These are phyloP conservation scores for Bombyx huttoni DNA, from an alignment of 2,888 invertebrate genomes.

Conservation along the genomic window DNA sequence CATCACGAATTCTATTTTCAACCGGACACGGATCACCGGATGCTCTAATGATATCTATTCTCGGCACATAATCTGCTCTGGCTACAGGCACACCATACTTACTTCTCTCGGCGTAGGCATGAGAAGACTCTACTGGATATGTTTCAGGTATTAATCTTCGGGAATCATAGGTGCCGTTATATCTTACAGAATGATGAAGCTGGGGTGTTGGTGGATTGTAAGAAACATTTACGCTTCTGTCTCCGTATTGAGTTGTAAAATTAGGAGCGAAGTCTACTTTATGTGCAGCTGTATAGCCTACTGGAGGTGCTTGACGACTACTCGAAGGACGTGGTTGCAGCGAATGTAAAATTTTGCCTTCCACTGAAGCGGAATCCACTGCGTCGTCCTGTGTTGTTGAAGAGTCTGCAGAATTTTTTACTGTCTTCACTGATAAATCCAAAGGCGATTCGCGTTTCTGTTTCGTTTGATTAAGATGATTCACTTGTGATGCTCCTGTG, in stretches of 20 bases:
- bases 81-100: constrained; percentile 34
- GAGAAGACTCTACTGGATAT: constrained; percentile 47
- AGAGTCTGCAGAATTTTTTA: constrained; percentile 90
- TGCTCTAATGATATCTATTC: constrained; percentile 61
- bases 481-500: constrained; percentile 48
- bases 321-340: constrained; percentile 41
- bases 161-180: constrained; percentile 45
- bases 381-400: constrained; percentile 83
- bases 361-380: constrained; percentile 54
- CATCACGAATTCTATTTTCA: constrained; percentile 49
- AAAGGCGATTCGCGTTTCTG: constrained; percentile 84
- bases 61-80: constrained; percentile 51
- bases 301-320: constrained; percentile 27
- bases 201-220: constrained; percentile 28
- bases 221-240: constrained; percentile 34
- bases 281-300: constrained; percentile 64
- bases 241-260: constrained; percentile 68
- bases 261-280: constrained; percentile 86
- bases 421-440: constrained; percentile 90
- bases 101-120: constrained; percentile 40
- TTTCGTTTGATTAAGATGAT: constrained; percentile 50
- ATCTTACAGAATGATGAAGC: constrained; percentile 32
- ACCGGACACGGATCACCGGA: constrained; percentile 38
- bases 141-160: constrained; percentile 34
- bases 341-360: constrained; percentile 36